Percentiles rank a stretch among this genome's conserved stretches.
Evolutionary conservation across 2,888 invertebrate species (phyloP).

Genomic region (Apodemia mormo): DNA sequence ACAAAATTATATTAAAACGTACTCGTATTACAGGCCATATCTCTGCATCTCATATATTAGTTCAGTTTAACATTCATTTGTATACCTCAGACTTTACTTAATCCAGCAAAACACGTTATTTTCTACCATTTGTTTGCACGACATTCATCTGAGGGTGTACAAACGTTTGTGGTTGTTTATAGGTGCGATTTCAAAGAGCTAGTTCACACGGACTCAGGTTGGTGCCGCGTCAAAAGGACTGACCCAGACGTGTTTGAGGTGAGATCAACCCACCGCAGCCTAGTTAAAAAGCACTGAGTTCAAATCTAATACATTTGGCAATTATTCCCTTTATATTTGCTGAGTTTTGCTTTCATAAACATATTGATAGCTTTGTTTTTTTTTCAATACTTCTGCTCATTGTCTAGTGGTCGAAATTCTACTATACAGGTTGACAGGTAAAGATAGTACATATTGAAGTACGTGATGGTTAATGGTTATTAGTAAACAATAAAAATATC

Average conservation of each 20-base stretch:
- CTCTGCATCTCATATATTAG: not conserved
- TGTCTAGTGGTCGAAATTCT: too few species aligned
- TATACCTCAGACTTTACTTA: constrained; percentile 8
- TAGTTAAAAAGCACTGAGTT: constrained; percentile 37
- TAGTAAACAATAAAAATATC: too few species aligned
- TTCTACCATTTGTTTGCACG: constrained; percentile 11
- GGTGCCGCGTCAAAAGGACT: constrained; percentile 53
- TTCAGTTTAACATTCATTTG: not conserved
- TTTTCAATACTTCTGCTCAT: not conserved
- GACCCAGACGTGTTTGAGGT: constrained; percentile 62
- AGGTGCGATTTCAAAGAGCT: constrained; percentile 76
- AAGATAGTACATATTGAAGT: too few species aligned
- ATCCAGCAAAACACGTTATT: constrained; percentile 5
- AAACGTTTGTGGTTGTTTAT: constrained; percentile 67
- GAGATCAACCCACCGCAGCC: constrained; percentile 60
- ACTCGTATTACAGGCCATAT: not conserved
- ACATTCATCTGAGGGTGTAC: constrained; percentile 52
- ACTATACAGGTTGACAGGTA: too few species aligned
- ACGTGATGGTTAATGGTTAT: too few species aligned
- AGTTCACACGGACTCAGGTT: constrained; percentile 57
- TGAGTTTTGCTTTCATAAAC: not conserved
- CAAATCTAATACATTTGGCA: constrained; percentile 7
- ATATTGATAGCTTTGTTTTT: not conserved
- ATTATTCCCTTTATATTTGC: constrained; percentile 1
- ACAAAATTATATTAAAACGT: not conserved